These are phyloP conservation scores for Emmelina monodactyla DNA, from an alignment of 2,888 invertebrate species.

Conservation along the genomic window DNA sequence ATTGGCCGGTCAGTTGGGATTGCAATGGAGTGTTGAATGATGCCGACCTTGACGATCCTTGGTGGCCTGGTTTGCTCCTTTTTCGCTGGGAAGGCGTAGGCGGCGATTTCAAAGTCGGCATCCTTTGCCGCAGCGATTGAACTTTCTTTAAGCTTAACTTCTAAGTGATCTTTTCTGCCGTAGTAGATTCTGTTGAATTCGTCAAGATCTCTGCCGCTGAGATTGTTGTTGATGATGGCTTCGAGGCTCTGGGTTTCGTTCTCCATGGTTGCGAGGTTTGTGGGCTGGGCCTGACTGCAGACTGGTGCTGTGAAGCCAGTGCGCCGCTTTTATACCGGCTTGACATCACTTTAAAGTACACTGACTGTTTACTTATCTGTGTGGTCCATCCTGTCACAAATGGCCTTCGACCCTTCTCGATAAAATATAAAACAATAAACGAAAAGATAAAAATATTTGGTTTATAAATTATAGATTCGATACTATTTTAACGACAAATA, in stretches of 20 bases:
- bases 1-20: conserved; percentile 80
- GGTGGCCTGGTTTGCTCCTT: conserved; percentile 68
- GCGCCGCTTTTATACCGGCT: conserved; percentile 1
- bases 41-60: conserved; percentile 81
- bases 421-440: conserved; percentile 31
- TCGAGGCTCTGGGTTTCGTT: conserved; percentile 53
- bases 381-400: conserved; percentile 28
- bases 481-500: too few species aligned
- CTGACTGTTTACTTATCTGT: conserved; percentile 25
- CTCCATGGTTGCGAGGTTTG: conserved; percentile 31
- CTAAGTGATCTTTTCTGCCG: conserved; percentile 42
- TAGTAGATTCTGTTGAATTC: conserved; percentile 57
- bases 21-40: conserved; percentile 89
- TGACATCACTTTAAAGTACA: conserved; percentile 2
- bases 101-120: conserved; percentile 61
- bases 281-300: too few species aligned
- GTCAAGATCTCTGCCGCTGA: conserved; percentile 44
- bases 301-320: conserved; percentile 4
- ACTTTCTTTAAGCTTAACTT: conserved; percentile 44
- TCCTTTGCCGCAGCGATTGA: conserved; percentile 64
- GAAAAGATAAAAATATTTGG: conserved; percentile 38
- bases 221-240: conserved; percentile 46
- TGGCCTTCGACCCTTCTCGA: conserved; percentile 46
- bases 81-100: conserved; percentile 53
- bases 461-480: conserved; percentile 23